A percentile compares a stretch with the other conserved stretches of the same genome.
Conservation (phyloP, 2,888 invertebrate species). For the Eupithecia pulchellata region DNA sequence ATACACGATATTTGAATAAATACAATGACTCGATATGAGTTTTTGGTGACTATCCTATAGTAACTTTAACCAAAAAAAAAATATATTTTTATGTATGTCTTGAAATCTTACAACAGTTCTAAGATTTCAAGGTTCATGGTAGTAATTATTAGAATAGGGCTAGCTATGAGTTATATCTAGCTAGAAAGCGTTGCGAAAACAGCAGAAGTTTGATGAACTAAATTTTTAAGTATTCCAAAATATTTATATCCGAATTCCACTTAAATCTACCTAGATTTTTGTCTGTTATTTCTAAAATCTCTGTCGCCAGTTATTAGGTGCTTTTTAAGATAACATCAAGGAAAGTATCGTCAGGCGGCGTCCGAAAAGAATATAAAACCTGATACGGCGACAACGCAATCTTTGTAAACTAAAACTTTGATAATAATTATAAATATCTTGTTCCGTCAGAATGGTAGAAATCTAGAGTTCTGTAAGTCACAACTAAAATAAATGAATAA, state of each 20-base stretch:
- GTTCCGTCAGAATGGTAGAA: neutral
- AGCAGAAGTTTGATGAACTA: neutral
- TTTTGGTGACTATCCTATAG: neutral
- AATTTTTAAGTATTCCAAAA: neutral
- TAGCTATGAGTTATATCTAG: too few species aligned
- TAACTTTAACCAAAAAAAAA: neutral
- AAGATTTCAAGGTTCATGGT: too few species aligned
- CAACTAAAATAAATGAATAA: too few species aligned
- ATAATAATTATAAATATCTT: conserved; percentile 16
- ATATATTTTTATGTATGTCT: neutral
- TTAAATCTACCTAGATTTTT: neutral
- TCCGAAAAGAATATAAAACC: conserved; percentile 3
- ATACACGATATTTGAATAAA: conserved; percentile 21
- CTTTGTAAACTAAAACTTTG: conserved; percentile 4
- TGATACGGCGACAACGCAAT: conserved; percentile 8
- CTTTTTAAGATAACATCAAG: conserved; percentile 7
- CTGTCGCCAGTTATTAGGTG: neutral
- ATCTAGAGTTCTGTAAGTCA: neutral
- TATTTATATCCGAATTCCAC: neutral
- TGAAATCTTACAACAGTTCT: neutral
- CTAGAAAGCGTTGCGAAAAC: neutral
- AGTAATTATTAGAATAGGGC: too few species aligned
- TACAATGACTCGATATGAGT: conserved; percentile 14
- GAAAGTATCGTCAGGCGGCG: neutral
- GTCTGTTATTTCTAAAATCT: neutral